Evolutionary conservation across 2,888 invertebrate genomes (phyloP).

Genomic region (Aphodius sticticus): DNA sequence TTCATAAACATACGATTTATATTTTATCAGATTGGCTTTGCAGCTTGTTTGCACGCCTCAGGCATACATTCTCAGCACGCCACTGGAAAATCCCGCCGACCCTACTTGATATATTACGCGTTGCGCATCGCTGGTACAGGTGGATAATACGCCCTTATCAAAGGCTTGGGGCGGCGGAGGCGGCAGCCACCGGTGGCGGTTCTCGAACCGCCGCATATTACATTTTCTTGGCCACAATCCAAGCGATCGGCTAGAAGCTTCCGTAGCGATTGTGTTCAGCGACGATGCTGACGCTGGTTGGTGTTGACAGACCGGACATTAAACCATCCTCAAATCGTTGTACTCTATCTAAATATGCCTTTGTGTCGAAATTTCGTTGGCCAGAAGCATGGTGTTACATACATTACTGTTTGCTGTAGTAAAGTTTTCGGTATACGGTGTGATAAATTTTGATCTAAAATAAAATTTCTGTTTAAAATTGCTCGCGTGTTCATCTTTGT

Average conservation of each 20-base stretch:
- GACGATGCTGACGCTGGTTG: not conserved
- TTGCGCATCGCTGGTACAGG: no score
- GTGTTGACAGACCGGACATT: conserved; percentile 4
- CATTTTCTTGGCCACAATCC: not conserved
- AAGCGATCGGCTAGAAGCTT: not conserved
- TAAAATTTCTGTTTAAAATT: not conserved
- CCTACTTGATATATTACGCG: no score
- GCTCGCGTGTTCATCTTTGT: no score
- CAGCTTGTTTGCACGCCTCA: no score
- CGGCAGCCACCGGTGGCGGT: not conserved
- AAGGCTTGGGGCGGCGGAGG: not conserved
- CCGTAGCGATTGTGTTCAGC: not conserved
- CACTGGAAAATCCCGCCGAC: no score
- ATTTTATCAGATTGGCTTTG: no score
- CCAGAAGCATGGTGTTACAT: not conserved
- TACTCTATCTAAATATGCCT: not conserved
- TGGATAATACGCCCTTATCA: not conserved
- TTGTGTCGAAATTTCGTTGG: not conserved
- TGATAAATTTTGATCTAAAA: not conserved
- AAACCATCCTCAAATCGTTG: not conserved
- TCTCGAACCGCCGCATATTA: not conserved
- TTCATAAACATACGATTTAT: no score
- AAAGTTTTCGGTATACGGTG: not conserved
- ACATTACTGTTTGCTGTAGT: not conserved
- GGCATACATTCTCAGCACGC: no score